These are phyloP conservation scores for Nettapus auritus DNA, from an alignment of 2,113 vertebrate species.

Conservation along the genomic window DNA sequence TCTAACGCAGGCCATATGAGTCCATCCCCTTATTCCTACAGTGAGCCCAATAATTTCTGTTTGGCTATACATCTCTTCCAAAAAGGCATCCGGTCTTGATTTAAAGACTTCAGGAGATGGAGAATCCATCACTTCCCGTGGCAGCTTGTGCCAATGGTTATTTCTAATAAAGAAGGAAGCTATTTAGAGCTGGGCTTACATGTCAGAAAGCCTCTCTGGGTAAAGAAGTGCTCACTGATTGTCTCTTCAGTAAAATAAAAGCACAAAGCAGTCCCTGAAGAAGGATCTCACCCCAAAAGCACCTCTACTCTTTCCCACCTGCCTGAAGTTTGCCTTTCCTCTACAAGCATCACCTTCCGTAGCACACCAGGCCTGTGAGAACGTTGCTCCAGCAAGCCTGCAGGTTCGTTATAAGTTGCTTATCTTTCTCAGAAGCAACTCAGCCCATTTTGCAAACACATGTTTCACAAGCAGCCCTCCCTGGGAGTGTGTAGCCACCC, in stretches of 20 bases:
- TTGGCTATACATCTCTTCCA: not conserved
- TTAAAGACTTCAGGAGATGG: slow-evolving; percentile 55
- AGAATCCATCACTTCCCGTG: slow-evolving; percentile 63
- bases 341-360: rapidly evolving
- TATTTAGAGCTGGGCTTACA: slow-evolving; percentile 11
- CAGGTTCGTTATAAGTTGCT: rapidly evolving
- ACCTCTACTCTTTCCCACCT: not conserved
- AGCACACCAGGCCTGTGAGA: not conserved
- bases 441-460: rapidly evolving
- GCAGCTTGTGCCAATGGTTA: slow-evolving; percentile 51
- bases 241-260: not conserved
- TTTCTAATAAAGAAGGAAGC: slow-evolving; percentile 39
- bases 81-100: slow-evolving; percentile 53
- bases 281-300: not conserved
- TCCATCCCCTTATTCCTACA: not conserved
- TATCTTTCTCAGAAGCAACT: not conserved
- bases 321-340: not conserved
- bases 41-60: not conserved
- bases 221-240: not conserved
- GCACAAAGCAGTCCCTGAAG: not conserved
- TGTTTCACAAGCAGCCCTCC: not conserved
- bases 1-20: slow-evolving; percentile 57
- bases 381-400: not conserved
- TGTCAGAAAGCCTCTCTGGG: not conserved
- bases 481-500: not conserved